Evolutionary conservation across 2,888 invertebrate genomes (phyloP).

Genomic region (Drosophila pseudotakahashii): DNA sequence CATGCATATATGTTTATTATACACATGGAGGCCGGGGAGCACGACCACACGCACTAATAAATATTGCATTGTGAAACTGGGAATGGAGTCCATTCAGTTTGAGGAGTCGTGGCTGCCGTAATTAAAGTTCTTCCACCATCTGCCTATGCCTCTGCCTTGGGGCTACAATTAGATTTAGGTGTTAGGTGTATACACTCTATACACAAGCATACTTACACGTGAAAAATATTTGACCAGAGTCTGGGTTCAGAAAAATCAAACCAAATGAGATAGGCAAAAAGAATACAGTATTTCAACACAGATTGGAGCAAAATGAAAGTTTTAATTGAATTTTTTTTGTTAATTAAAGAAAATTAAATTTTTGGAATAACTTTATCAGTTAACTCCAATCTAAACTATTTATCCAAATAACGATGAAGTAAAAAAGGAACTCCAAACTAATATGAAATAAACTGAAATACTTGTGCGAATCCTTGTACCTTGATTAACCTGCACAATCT

Average conservation of each 20-base stretch:
- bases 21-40: conserved; percentile 34
- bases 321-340: no score
- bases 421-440: no score
- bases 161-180: conserved; percentile 60
- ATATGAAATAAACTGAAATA: no score
- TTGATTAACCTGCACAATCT: neutral
- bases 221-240: neutral
- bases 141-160: conserved; percentile 4
- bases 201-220: neutral
- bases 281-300: no score
- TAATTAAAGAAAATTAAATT: no score
- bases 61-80: conserved; percentile 69
- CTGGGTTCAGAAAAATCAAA: no score
- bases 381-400: no score
- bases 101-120: conserved; percentile 49
- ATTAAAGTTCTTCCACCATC: conserved; percentile 57
- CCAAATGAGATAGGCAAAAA: no score
- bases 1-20: conserved; percentile 31
- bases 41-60: conserved; percentile 54
- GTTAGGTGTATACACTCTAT: conserved; percentile 6
- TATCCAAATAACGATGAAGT: no score
- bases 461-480: neutral
- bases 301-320: no score
- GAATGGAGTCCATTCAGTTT: conserved; percentile 43
- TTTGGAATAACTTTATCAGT: no score